phyloP scores from a whole-genome alignment of 1,140 invertebrate species.

The Drosophila asahinai region DNA sequence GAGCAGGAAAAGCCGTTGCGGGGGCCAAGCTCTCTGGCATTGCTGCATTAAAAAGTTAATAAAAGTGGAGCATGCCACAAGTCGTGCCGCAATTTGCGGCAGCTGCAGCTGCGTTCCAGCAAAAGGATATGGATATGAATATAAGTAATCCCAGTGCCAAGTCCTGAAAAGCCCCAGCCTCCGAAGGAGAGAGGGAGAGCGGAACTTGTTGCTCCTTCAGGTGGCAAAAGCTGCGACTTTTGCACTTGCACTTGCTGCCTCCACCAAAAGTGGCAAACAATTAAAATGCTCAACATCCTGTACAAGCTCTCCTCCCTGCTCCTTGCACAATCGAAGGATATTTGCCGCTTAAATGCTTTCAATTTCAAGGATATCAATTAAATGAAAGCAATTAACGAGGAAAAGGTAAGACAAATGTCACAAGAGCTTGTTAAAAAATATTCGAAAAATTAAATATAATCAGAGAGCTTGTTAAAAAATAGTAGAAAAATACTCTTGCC shows the following conservation, averaged over 20 bases:
- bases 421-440: no score
- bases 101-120: slow-evolving; percentile 65
- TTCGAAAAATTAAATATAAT: no score
- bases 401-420: background rate
- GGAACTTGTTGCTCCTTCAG: slow-evolving; percentile 68
- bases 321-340: slow-evolving; percentile 16
- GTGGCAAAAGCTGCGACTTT: slow-evolving; percentile 69
- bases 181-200: background rate
- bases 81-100: slow-evolving; percentile 81
- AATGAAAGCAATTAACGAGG: background rate
- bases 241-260: slow-evolving; percentile 46
- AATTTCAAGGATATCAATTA: background rate
- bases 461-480: no score
- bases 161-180: slow-evolving; percentile 11
- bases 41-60: slow-evolving; percentile 83
- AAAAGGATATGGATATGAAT: slow-evolving; percentile 75
- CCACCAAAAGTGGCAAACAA: slow-evolving; percentile 65
- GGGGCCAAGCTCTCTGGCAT: slow-evolving; percentile 26
- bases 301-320: background rate
- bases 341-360: background rate
- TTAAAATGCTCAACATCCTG: slow-evolving; percentile 59
- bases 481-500: no score
- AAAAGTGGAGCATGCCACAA: slow-evolving; percentile 83
- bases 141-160: slow-evolving; percentile 58
- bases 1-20: background rate